A percentile compares a stretch with the other conserved stretches of the same genome.
Evolutionary conservation across 2,797 vertebrate species (phyloP).

Genomic region (Fundulus diaphanus): DNA sequence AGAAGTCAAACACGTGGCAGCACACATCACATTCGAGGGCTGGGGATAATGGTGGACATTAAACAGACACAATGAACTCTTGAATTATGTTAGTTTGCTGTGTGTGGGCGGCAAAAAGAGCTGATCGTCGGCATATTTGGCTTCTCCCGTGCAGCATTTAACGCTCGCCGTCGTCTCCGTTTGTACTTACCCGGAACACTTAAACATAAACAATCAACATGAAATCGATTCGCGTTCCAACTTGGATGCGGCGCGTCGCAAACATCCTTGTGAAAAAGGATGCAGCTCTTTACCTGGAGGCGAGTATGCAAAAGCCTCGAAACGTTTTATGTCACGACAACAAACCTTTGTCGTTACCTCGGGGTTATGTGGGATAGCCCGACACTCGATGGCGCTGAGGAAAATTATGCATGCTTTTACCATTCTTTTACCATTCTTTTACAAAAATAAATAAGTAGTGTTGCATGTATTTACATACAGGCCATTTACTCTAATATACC

Average conservation of each 20-base stretch:
- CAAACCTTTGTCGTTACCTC: not conserved
- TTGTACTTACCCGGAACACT: slow-evolving; percentile 28
- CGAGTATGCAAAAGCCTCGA: too few species aligned
- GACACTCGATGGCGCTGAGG: not conserved
- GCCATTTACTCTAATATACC: not conserved
- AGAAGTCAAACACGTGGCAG: slow-evolving; percentile 76
- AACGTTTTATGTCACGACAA: not conserved
- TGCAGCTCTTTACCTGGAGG: too few species aligned
- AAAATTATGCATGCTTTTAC: too few species aligned
- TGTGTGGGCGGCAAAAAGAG: not conserved
- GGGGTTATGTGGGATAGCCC: too few species aligned
- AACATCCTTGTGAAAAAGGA: too few species aligned
- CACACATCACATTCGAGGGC: slow-evolving; percentile 64
- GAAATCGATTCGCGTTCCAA: not conserved
- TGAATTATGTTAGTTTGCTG: slow-evolving; percentile 22
- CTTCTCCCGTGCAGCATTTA: not conserved
- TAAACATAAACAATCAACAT: not conserved
- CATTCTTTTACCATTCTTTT: too few species aligned
- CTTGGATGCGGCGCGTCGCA: too few species aligned
- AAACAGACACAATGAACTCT: slow-evolving; percentile 61
- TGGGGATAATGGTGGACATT: slow-evolving; percentile 66
- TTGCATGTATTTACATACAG: not conserved
- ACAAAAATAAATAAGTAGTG: not conserved
- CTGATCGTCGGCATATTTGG: not conserved
- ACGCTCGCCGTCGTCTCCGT: not conserved